Percentiles rank a stretch among this genome's conserved stretches.
phyloP scores from a whole-genome alignment of 2,113 vertebrate species.

The pig (Sus scrofa) region T2T-Sscrofa CM000820.6:47591501-47592000 shows the following conservation, averaged over 20 bases:
- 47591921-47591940: too few species aligned
- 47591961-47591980: too few species aligned
- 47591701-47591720: neutral
- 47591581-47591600: neutral
- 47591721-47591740: neutral
- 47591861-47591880: neutral
- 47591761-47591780: neutral
- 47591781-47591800: neutral
- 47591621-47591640: neutral
- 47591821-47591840: neutral
- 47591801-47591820: neutral
- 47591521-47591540: neutral
- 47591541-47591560: neutral
- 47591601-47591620: neutral
- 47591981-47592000: too few species aligned
- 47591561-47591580: neutral
- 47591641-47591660: neutral
- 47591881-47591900: neutral
- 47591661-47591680: too few species aligned
- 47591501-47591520: neutral
- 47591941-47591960: too few species aligned
- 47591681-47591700: neutral
- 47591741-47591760: neutral
- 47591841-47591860: neutral
- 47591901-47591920: too few species aligned